Evolutionary conservation across 2,113 vertebrate genomes (phyloP).

Genomic region (Crocuta crocuta): DNA sequence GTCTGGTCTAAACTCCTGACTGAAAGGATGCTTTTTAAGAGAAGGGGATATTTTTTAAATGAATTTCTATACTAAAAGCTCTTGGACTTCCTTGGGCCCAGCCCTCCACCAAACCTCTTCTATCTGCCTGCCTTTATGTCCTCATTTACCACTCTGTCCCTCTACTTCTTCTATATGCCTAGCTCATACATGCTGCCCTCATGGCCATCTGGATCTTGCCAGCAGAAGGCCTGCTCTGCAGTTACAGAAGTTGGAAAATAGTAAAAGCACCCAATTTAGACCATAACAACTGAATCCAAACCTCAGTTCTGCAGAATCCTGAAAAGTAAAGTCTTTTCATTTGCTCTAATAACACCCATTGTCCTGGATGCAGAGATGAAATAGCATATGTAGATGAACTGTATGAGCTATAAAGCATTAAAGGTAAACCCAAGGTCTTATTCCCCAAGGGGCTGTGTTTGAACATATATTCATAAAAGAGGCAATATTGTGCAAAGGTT

Average conservation of each 20-base stretch:
- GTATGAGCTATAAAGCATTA: constrained; percentile 53
- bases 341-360: not conserved
- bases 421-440: not conserved
- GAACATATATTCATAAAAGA: not conserved
- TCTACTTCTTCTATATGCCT: accelerated
- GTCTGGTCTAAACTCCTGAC: not conserved
- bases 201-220: not conserved
- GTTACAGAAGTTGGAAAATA: not conserved
- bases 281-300: not conserved
- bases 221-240: not conserved
- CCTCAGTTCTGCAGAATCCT: not conserved
- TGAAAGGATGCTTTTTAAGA: not conserved
- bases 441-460: not conserved
- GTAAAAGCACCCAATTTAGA: not conserved
- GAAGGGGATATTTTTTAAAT: not conserved
- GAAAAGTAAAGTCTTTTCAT: not conserved
- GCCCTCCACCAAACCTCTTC: not conserved
- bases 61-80: not conserved
- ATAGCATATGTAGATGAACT: not conserved
- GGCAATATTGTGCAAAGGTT: not conserved
- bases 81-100: not conserved
- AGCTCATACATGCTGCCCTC: not conserved
- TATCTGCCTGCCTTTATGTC: no score
- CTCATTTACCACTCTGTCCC: not conserved
- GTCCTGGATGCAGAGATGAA: constrained; percentile 32